phyloP scores from a whole-genome alignment of 2,888 invertebrate species.

The Aporophyla nigra region DNA sequence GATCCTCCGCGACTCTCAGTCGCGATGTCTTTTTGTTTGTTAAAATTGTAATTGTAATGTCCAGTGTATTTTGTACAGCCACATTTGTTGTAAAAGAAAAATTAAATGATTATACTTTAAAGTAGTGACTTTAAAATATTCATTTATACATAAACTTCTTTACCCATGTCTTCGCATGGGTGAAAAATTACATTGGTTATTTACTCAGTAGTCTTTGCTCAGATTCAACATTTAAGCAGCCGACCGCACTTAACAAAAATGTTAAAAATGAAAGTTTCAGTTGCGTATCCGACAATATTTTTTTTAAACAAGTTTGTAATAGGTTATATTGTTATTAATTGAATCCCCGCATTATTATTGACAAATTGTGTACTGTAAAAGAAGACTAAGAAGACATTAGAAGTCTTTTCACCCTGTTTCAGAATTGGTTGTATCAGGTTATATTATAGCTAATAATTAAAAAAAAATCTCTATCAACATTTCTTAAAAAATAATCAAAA shows the following conservation, averaged over 20 bases:
- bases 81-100: no score
- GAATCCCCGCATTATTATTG: neutral
- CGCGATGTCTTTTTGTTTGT: no score
- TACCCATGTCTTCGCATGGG: constrained; percentile 10
- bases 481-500: no score
- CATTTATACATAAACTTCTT: constrained; percentile 27
- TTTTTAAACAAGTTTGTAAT: neutral
- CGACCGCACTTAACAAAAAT: constrained; percentile 6
- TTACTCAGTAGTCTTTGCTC: constrained; percentile 5
- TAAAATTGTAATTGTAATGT: no score
- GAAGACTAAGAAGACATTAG: neutral
- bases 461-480: no score
- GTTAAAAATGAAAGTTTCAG: constrained; percentile 50
- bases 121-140: no score
- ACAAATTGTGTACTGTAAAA: no score
- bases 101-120: no score
- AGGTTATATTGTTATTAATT: neutral
- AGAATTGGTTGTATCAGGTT: no score
- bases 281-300: neutral
- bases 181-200: constrained; percentile 21
- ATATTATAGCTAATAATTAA: no score
- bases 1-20: no score
- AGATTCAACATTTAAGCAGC: neutral
- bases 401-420: neutral
- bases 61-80: no score